A percentile compares a stretch with the other conserved stretches of the same genome.
Conservation (phyloP, 1,140 invertebrate genomes). For the Diorhabda sublineata region DNA sequence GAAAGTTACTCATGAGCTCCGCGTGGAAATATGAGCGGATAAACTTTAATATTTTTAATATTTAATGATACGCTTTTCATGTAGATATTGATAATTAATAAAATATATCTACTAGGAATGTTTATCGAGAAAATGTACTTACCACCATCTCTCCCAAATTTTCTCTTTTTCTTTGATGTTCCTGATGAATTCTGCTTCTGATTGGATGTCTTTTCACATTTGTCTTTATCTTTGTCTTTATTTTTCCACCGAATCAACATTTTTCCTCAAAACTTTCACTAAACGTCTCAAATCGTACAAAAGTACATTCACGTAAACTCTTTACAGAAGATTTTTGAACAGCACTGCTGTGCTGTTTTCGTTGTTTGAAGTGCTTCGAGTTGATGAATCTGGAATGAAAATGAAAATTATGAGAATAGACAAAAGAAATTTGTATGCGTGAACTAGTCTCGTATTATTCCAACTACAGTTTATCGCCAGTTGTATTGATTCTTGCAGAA, state of each 20-base stretch:
- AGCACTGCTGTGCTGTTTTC: neutral
- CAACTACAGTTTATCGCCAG: too few relatives aligned
- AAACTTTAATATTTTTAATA: too few relatives aligned
- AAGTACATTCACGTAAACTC: neutral
- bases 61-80: too few relatives aligned
- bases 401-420: neutral
- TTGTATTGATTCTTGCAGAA: too few relatives aligned
- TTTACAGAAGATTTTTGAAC: slow-evolving; percentile 15
- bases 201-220: slow-evolving; percentile 42
- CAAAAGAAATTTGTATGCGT: neutral
- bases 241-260: slow-evolving; percentile 48
- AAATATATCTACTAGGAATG: too few relatives aligned
- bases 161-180: slow-evolving; percentile 43
- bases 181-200: slow-evolving; percentile 36
- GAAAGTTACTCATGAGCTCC: too few relatives aligned
- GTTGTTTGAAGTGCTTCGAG: neutral
- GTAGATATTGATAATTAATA: too few relatives aligned
- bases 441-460: too few relatives aligned
- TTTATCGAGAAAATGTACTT: slow-evolving; percentile 20
- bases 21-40: too few relatives aligned
- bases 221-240: slow-evolving; percentile 48
- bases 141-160: slow-evolving; percentile 47
- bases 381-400: slow-evolving; percentile 3
- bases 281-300: neutral
- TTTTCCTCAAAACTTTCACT: neutral